Evolutionary conservation across 2,797 vertebrate genomes (phyloP), one percentile per base, ranked within the genome.

Genomic region (Cottoperca gobio): DNA sequence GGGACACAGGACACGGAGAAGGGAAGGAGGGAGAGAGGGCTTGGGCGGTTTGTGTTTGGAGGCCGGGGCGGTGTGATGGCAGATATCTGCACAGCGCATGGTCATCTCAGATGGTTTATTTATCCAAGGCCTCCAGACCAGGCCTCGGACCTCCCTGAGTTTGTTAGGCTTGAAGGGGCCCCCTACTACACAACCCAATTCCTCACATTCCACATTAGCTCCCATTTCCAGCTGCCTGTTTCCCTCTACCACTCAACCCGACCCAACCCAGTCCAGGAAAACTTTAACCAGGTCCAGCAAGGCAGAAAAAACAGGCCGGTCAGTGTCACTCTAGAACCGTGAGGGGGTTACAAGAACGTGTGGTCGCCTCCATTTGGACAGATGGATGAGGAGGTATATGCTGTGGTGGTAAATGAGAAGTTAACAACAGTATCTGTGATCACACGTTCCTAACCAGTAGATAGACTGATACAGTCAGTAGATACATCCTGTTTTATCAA

Each of bases 141-240:
- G 92, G 89, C 91, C 93, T 92, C 65, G 91, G 95, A 95, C 95
- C 95, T 95, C 95, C 95, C 94, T 95, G 93, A 94, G 95, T 96
- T 95, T 96, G 95, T 95, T 95, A 95, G 94, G 92, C 93, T 95
- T 94, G 92, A 91, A 94, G 94, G 94, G 94, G 94, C 92, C 94
- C 93, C 91, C 89, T 92, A 94, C 93, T 92, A 94, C 95, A 94
- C 92, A 89, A 86, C 92, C 93, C 93, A 95, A 95, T 95, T 96
- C 94, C 91, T 94, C 85, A 93, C 94, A 96, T 96, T 95, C 94
- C 94, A 94, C 91, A 93, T 96, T 91, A 94, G 94, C 94, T 95
- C 91, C 90, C 90, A 94, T 92, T 94, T 94, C 93, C 93, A 95
- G 94, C 92, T 94, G 94, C 93, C 90, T 91, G 82, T 88, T 92